phyloP scores from a whole-genome alignment of 2,113 vertebrate species.

The Sturnira hondurensis region DNA sequence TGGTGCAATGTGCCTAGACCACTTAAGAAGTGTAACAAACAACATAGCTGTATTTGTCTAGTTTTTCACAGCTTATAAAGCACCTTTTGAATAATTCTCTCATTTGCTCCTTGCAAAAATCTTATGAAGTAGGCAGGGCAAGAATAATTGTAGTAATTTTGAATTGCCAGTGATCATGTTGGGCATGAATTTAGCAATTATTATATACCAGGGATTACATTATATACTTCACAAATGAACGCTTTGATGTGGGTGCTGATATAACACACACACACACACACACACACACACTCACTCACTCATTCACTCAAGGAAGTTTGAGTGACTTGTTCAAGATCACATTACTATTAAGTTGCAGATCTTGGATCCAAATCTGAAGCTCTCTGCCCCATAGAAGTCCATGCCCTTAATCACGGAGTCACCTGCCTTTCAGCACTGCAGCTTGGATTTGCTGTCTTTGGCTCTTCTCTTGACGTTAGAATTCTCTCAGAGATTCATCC shows the following conservation, averaged over 20 bases:
- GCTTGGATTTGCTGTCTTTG: background rate
- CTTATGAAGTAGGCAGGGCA: background rate
- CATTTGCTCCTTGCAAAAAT: background rate
- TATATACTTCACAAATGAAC: background rate
- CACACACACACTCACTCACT: too few species aligned
- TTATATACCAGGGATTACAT: background rate
- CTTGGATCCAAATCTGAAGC: background rate
- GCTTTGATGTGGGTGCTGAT: background rate
- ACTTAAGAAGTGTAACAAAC: background rate
- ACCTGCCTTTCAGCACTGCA: too few species aligned
- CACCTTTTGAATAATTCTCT: background rate
- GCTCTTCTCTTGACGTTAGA: background rate
- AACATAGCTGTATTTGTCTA: background rate
- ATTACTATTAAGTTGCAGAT: background rate
- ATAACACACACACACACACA: too few species aligned
- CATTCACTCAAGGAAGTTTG: background rate
- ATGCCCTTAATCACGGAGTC: background rate
- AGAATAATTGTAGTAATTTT: background rate
- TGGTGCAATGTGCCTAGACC: background rate
- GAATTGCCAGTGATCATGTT: background rate
- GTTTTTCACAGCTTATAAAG: background rate
- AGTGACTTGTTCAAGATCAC: background rate
- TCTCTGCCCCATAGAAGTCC: background rate
- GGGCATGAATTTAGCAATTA: background rate
- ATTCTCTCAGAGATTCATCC: background rate